phyloP scores from a whole-genome alignment of 2,888 invertebrate genomes.

The Epirrhoe alternata region DNA sequence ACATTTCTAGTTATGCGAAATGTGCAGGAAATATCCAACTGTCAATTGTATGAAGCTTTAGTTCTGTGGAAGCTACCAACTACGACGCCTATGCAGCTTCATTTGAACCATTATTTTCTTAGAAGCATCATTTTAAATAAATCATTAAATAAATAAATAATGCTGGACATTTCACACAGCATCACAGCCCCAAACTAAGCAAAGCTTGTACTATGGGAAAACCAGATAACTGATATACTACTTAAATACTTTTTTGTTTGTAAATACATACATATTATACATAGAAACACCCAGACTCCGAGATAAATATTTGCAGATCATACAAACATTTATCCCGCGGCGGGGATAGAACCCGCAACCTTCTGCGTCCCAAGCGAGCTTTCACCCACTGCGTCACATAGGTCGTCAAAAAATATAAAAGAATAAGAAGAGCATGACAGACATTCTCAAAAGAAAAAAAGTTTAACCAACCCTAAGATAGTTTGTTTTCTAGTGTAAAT shows the following conservation, averaged over 20 bases:
- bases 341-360: no score
- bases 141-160: no score
- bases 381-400: no score
- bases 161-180: neutral
- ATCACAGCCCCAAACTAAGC: no score
- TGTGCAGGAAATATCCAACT: constrained; percentile 15
- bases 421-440: neutral
- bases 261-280: no score
- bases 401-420: neutral
- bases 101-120: neutral
- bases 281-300: no score
- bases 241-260: no score
- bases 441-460: neutral
- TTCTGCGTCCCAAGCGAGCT: no score
- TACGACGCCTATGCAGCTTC: neutral
- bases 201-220: no score
- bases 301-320: no score
- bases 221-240: no score
- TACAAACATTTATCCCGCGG: no score
- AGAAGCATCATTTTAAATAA: neutral
- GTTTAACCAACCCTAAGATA: neutral
- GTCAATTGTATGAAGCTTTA: neutral
- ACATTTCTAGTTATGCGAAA: constrained; percentile 30
- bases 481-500: neutral
- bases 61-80: neutral